Conservation (phyloP, 2,113 vertebrate genomes). For the Neolamprologus kungweensis region DNA sequence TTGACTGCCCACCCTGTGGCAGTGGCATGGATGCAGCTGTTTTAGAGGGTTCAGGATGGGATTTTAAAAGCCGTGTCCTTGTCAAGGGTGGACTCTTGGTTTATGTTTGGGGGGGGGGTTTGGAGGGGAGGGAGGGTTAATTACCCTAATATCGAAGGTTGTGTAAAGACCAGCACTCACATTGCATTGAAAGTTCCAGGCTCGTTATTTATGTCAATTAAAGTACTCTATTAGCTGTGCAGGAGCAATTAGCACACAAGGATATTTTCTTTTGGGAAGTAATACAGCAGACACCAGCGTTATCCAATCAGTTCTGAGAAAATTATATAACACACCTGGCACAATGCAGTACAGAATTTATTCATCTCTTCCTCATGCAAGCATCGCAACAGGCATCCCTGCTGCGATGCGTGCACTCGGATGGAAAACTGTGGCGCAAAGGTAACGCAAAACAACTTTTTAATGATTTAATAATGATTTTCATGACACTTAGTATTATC, state of each 20-base stretch:
- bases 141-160: not conserved
- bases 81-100: slow-evolving; percentile 33
- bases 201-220: not conserved
- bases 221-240: not conserved
- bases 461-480: not conserved
- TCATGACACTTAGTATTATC: not conserved
- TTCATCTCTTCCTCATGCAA: not conserved
- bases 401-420: not conserved
- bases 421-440: not conserved
- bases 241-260: not conserved
- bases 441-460: not conserved
- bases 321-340: not conserved
- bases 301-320: not conserved
- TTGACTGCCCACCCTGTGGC: slow-evolving; percentile 59
- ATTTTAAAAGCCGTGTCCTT: slow-evolving; percentile 49
- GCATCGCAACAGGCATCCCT: not conserved
- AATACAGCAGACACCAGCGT: not conserved
- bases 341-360: not conserved
- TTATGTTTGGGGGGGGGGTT: accelerated
- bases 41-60: slow-evolving; percentile 45
- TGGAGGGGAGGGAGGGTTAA: not conserved
- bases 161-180: not conserved
- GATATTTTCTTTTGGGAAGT: not conserved
- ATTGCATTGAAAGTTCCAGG: not conserved
- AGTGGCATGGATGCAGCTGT: slow-evolving; percentile 57